Conservation (phyloP, 2,888 invertebrate species). For the Pandemis heparana region DNA sequence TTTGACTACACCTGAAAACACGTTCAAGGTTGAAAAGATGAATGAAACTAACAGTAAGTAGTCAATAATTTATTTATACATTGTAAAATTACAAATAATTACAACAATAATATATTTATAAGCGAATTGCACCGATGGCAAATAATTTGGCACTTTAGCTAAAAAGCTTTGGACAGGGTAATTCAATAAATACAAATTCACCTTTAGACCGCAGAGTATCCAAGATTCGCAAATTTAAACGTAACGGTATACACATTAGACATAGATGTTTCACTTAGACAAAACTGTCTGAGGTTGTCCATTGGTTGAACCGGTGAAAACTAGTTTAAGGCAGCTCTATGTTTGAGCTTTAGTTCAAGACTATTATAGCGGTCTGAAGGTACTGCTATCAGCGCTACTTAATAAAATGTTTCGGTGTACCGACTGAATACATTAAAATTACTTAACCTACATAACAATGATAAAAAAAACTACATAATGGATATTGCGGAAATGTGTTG, state of each 20-base stretch:
- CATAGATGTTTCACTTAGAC: too few species aligned
- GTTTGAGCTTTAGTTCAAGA: too few species aligned
- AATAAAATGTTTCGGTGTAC: not conserved
- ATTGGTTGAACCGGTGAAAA: too few species aligned
- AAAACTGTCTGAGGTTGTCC: too few species aligned
- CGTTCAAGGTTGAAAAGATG: not conserved
- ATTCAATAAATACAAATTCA: conserved; percentile 17
- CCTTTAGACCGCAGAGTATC: not conserved
- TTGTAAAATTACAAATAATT: conserved; percentile 74
- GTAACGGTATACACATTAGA: too few species aligned
- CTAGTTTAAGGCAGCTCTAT: not conserved
- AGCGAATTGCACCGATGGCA: conserved; percentile 72
- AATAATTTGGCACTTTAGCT: conserved; percentile 81
- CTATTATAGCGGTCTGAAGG: not conserved
- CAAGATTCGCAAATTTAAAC: too few species aligned
- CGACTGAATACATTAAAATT: not conserved
- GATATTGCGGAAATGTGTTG: not conserved
- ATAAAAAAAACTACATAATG: not conserved
- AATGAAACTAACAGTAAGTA: conserved; percentile 48
- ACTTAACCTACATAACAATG: not conserved
- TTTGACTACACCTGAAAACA: too few species aligned
- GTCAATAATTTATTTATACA: conserved; percentile 69
- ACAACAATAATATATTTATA: conserved; percentile 65
- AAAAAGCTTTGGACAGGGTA: conserved; percentile 49
- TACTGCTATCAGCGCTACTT: not conserved